phyloP scores from a whole-genome alignment of 2,888 invertebrate species.

The Scaptomyza reducta region DNA sequence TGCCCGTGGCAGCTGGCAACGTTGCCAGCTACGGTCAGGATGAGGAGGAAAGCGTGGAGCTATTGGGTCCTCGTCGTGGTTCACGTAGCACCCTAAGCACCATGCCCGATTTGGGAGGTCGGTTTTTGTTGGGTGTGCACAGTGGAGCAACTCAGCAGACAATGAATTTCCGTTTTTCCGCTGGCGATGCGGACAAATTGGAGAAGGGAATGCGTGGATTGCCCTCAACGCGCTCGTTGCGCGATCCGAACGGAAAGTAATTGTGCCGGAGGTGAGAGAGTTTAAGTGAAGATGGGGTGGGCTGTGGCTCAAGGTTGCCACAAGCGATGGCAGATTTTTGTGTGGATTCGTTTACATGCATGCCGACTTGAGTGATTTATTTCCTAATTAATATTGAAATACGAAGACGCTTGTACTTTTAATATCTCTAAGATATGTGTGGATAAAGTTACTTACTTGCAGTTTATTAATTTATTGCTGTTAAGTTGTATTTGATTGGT shows the following conservation, averaged over 20 bases:
- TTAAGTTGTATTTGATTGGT: conserved; percentile 30
- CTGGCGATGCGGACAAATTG: conserved; percentile 88
- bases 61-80: conserved; percentile 61
- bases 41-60: conserved; percentile 70
- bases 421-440: conserved; percentile 71
- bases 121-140: conserved; percentile 58
- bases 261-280: not conserved
- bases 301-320: conserved; percentile 25
- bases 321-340: conserved; percentile 23
- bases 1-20: conserved; percentile 36
- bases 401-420: conserved; percentile 78
- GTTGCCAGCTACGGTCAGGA: conserved; percentile 41
- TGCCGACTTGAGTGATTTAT: conserved; percentile 66
- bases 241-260: conserved; percentile 82
- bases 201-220: conserved; percentile 86
- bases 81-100: conserved; percentile 42
- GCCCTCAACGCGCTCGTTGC: conserved; percentile 88
- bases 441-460: conserved; percentile 18
- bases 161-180: conserved; percentile 87
- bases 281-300: not conserved
- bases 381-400: conserved; percentile 76
- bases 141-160: conserved; percentile 42
- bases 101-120: conserved; percentile 44
- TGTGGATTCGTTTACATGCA: conserved; percentile 47
- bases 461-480: conserved; percentile 33